A percentile compares a stretch with the other conserved stretches of the same genome.
Evolutionary conservation across 2,888 invertebrate species (phyloP).

Genomic region (Scelioninae gen. 1): DNA sequence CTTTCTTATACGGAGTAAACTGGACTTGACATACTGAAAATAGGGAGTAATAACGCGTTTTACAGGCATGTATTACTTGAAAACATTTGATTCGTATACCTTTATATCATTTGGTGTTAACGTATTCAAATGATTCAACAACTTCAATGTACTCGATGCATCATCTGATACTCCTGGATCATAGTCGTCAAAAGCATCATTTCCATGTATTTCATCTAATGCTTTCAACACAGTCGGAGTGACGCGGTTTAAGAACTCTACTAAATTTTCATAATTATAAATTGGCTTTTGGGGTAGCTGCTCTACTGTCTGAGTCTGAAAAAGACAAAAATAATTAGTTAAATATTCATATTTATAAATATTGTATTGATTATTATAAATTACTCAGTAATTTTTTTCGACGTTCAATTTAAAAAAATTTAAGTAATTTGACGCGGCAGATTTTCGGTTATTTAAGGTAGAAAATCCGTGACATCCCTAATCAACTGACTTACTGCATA

Average conservation of each 20-base stretch:
- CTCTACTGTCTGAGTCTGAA: conserved; percentile 79
- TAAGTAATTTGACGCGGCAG: too few relatives aligned
- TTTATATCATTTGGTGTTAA: conserved; percentile 73
- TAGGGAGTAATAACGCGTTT: too few relatives aligned
- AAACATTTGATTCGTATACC: conserved; percentile 66
- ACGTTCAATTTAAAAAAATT: too few relatives aligned
- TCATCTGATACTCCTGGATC: conserved; percentile 74
- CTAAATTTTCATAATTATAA: conserved; percentile 79
- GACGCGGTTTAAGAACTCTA: conserved; percentile 79
- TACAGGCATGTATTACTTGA: too few relatives aligned
- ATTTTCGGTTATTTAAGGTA: too few relatives aligned
- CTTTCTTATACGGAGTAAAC: too few relatives aligned
- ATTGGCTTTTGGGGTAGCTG: conserved; percentile 71
- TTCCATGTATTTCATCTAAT: conserved; percentile 80
- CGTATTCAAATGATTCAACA: conserved; percentile 77
- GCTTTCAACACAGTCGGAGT: conserved; percentile 80
- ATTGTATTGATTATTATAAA: background rate
- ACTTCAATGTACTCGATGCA: conserved; percentile 72
- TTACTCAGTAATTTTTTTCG: background rate
- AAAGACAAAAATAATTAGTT: conserved; percentile 11
- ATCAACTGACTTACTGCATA: too few relatives aligned
- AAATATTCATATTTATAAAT: background rate
- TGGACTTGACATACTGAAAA: too few relatives aligned
- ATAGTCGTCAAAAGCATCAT: conserved; percentile 80
- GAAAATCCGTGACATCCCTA: too few relatives aligned